These are phyloP conservation scores for Fragum sueziense DNA, from an alignment of 2,888 invertebrate genomes.

Conservation along the genomic window DNA sequence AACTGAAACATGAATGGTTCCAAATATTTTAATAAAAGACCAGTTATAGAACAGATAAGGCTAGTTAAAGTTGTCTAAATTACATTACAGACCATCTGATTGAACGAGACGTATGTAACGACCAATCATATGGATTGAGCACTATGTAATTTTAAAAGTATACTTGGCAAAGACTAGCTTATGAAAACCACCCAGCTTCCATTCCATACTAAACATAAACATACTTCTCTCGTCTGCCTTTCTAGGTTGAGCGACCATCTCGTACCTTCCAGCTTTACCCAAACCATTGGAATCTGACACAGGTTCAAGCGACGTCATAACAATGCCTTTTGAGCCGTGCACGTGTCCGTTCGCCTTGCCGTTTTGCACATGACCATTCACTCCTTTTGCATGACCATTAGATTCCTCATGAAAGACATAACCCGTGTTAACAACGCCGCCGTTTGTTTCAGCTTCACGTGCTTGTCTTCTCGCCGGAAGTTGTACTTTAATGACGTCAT, in stretches of 20 bases:
- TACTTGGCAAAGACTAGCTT: no score
- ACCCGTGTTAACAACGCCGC: not conserved
- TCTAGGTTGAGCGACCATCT: not conserved
- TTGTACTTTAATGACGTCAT: conserved; percentile 19
- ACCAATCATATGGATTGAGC: no score
- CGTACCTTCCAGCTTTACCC: not conserved
- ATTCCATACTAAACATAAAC: no score
- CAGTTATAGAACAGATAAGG: no score
- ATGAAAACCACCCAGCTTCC: no score
- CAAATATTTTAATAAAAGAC: no score
- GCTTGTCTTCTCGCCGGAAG: conserved; percentile 1
- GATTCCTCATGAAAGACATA: not conserved
- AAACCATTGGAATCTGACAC: not conserved
- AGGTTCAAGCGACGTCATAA: not conserved
- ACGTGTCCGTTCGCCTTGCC: not conserved
- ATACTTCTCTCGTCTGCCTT: conserved; percentile 5
- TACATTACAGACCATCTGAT: no score
- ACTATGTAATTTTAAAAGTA: no score
- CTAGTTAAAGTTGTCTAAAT: no score
- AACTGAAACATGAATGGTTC: no score
- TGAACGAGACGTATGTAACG: no score
- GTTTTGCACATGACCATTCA: not conserved
- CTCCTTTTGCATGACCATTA: not conserved
- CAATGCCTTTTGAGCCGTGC: not conserved
- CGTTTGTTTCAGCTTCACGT: not conserved